These are phyloP conservation scores for Aleiodes sp. DNA, from an alignment of 1,140 invertebrate genomes.

Conservation along the genomic window DNA sequence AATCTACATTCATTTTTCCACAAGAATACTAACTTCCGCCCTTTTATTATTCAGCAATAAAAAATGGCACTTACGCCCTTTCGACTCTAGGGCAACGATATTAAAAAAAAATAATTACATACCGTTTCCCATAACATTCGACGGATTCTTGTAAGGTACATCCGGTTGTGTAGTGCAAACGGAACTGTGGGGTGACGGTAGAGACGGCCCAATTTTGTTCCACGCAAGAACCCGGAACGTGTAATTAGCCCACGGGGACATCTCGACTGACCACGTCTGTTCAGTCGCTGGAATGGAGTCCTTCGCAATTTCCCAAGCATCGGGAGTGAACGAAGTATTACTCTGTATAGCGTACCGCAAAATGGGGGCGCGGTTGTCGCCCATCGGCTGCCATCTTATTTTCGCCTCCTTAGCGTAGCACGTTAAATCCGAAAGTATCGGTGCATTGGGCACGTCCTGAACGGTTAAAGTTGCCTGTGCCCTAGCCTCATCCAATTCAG, in stretches of 20 bases:
- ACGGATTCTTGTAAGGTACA: slow-evolving; percentile 93
- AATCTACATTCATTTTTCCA: no score
- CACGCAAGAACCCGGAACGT: slow-evolving; percentile 93
- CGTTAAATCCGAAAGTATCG: slow-evolving; percentile 72
- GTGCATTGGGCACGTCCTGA: slow-evolving; percentile 95
- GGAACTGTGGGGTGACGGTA: slow-evolving; percentile 81
- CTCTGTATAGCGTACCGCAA: slow-evolving; percentile 91
- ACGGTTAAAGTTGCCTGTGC: slow-evolving; percentile 91
- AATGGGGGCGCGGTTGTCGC: slow-evolving; percentile 95
- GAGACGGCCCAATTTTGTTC: slow-evolving; percentile 92
- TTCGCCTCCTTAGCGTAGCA: slow-evolving; percentile 79
- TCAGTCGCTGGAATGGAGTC: slow-evolving; percentile 84
- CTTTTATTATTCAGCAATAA: no score
- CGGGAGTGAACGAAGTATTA: slow-evolving; percentile 94
- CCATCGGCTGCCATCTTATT: slow-evolving; percentile 86
- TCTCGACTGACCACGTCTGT: slow-evolving; percentile 76
- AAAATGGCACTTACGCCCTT: no score
- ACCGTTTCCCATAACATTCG: slow-evolving; percentile 93
- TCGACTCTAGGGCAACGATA: no score
- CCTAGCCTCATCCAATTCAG: slow-evolving; percentile 84
- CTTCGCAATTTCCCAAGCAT: slow-evolving; percentile 85
- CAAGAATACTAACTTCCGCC: no score
- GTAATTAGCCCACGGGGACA: slow-evolving; percentile 95
- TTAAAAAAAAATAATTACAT: no score
- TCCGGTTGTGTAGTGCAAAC: slow-evolving; percentile 88